These are phyloP conservation scores for Characodon lateralis DNA, from an alignment of 2,797 vertebrate genomes.

Conservation along the genomic window DNA sequence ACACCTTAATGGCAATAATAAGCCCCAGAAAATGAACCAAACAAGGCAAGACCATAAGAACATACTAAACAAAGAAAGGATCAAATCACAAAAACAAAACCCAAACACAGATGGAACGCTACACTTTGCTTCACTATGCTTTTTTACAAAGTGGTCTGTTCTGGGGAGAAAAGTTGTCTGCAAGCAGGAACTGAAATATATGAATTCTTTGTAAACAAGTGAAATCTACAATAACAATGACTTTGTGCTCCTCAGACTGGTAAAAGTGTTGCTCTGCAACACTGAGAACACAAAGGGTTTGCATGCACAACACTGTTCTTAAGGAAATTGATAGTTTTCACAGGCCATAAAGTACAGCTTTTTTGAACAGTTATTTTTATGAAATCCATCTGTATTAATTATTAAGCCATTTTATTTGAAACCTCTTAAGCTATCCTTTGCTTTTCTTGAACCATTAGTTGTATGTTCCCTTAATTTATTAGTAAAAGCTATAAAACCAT, in stretches of 20 bases:
- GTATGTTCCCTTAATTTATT: not conserved
- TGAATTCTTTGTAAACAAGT: not conserved
- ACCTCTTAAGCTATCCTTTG: not conserved
- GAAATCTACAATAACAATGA: not conserved
- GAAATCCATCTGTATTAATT: no score
- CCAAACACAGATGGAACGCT: no score
- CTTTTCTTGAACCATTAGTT: not conserved
- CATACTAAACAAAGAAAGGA: no score
- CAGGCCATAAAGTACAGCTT: not conserved
- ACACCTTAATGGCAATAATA: no score
- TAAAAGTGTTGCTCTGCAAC: not conserved
- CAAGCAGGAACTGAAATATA: not conserved
- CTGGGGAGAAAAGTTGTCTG: not conserved
- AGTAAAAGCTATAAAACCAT: not conserved
- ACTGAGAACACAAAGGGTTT: not conserved
- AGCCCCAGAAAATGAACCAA: no score
- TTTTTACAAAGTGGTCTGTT: not conserved
- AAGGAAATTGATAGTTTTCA: not conserved
- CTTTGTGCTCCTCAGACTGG: not conserved
- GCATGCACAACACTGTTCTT: not conserved
- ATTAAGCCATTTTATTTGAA: not conserved
- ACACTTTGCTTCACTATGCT: not conserved
- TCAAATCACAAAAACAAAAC: no score
- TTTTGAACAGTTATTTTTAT: not conserved
- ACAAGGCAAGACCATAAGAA: no score